These are phyloP conservation scores for Babyrousa celebensis DNA, from an alignment of 2,797 vertebrate genomes.

Conservation along the genomic window DNA sequence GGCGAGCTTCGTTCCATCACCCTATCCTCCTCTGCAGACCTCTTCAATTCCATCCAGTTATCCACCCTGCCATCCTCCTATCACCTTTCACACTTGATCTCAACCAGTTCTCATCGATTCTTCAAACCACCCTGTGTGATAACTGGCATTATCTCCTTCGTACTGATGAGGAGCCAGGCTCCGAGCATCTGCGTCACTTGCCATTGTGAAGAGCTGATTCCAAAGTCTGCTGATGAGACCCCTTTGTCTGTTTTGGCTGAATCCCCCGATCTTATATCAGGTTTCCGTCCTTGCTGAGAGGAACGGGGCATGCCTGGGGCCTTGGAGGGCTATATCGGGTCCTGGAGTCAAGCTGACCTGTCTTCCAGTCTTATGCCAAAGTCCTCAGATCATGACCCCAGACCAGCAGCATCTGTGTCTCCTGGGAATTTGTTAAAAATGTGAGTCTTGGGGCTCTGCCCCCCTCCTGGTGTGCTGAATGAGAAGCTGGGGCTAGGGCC, in stretches of 20 bases:
- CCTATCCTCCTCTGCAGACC: no score
- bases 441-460: not conserved
- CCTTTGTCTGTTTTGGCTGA: not conserved
- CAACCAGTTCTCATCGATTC: not conserved
- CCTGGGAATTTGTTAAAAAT: not conserved
- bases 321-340: not conserved
- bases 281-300: not conserved
- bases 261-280: not conserved
- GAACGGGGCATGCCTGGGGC: fast-evolving
- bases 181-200: not conserved
- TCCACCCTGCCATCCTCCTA: not conserved
- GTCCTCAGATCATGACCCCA: not conserved
- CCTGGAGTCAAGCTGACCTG: not conserved
- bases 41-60: not conserved
- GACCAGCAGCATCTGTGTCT: no score
- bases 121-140: fast-evolving
- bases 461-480: not conserved
- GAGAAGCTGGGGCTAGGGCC: not conserved
- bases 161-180: not conserved
- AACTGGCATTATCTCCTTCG: not conserved
- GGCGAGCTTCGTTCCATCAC: no score
- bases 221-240: not conserved
- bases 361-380: not conserved
- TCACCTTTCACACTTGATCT: not conserved
- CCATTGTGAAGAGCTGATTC: not conserved